Evolutionary conservation across 1,140 invertebrate species (phyloP).

Genomic region (Muscidifurax raptorellus): DNA sequence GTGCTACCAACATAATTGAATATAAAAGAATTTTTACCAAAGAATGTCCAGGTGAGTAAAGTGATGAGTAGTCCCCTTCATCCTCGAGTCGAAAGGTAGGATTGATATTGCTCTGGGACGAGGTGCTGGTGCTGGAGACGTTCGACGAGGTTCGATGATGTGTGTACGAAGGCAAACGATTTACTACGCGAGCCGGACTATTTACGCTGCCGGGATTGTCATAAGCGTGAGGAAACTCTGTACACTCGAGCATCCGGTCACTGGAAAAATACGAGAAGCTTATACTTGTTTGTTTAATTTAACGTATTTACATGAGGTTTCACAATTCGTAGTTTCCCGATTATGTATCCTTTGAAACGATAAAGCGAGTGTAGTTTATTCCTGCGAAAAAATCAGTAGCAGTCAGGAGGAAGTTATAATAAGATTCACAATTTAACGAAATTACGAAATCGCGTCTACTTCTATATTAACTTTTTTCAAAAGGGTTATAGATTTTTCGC

Average conservation of each 20-base stretch:
- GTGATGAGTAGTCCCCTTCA: constrained; percentile 74
- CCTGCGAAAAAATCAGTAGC: too few species aligned
- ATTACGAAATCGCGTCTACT: too few species aligned
- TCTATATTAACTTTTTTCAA: too few species aligned
- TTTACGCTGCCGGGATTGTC: constrained; percentile 78
- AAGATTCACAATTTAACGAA: too few species aligned
- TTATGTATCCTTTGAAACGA: not conserved
- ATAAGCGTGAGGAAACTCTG: constrained; percentile 76
- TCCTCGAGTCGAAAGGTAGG: constrained; percentile 81
- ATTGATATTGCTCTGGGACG: constrained; percentile 77
- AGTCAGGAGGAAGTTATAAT: too few species aligned
- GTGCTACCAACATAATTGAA: too few species aligned
- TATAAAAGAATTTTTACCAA: not conserved
- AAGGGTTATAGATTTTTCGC: too few species aligned
- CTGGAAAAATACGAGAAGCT: constrained; percentile 57
- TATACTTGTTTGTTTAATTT: not conserved
- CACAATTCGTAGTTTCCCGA: not conserved
- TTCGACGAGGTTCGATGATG: constrained; percentile 84
- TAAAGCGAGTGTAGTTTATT: not conserved
- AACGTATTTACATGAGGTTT: not conserved
- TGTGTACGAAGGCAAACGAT: constrained; percentile 72
- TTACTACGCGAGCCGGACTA: constrained; percentile 74
- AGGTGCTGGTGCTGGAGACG: constrained; percentile 81
- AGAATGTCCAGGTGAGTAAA: constrained; percentile 69
- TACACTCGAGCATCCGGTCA: constrained; percentile 70